A percentile compares a stretch with the other conserved stretches of the same genome.
These are phyloP conservation scores for Periparus ater DNA, from an alignment of 2,797 vertebrate species.

Conservation along the genomic window DNA sequence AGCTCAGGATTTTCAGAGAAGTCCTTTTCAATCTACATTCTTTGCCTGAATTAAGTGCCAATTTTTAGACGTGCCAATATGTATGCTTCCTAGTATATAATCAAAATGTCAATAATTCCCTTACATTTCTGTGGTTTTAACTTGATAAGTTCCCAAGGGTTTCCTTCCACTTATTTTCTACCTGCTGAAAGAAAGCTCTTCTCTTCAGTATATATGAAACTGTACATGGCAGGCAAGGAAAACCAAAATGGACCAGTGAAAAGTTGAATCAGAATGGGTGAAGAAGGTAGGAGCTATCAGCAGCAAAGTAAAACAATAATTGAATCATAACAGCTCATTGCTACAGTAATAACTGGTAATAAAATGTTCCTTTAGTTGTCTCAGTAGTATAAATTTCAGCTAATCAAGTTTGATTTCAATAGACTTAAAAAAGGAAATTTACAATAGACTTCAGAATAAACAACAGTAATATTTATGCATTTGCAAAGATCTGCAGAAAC, in stretches of 20 bases:
- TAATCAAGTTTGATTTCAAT: constrained; percentile 62
- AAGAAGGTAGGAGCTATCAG: constrained; percentile 54
- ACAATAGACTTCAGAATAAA: not conserved
- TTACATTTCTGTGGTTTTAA: not conserved
- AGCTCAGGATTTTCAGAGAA: not conserved
- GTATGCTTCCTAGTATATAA: not conserved
- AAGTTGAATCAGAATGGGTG: constrained; percentile 17
- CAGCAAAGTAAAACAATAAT: constrained; percentile 47
- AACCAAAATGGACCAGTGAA: not conserved
- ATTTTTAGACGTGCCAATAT: not conserved
- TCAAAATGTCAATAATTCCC: constrained; percentile 3
- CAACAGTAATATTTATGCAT: not conserved
- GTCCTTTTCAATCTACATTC: not conserved
- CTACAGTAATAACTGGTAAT: constrained; percentile 47
- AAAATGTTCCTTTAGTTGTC: constrained; percentile 53
- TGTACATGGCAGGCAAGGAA: constrained; percentile 15
- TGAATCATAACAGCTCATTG: constrained; percentile 57
- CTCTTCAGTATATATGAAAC: constrained; percentile 1
- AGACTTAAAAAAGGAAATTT: constrained; percentile 46
- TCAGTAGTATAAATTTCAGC: constrained; percentile 41
- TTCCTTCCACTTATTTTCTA: not conserved
- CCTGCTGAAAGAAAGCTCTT: not conserved
- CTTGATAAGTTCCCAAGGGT: not conserved
- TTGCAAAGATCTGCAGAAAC: not conserved
- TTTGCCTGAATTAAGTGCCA: not conserved